These are phyloP conservation scores for Sebastiscus tertius DNA, from an alignment of 2,797 vertebrate species.

Conservation along the genomic window DNA sequence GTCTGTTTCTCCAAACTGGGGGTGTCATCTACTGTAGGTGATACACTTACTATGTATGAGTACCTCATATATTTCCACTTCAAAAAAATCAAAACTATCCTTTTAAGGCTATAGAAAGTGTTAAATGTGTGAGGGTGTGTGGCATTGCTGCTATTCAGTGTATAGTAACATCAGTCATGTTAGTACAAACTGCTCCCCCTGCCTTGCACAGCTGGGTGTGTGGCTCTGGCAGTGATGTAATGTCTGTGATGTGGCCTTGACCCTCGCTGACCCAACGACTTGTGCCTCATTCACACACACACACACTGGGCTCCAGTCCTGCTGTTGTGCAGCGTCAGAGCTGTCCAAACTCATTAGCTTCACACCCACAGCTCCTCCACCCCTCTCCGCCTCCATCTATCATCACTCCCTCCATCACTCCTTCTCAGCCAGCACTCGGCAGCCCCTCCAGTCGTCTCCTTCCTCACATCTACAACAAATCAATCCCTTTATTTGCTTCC, in stretches of 20 bases:
- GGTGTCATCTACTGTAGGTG: too few relatives aligned
- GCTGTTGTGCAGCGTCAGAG: slow-evolving; percentile 64
- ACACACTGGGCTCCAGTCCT: slow-evolving; percentile 22
- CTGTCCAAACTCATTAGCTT: slow-evolving; percentile 76
- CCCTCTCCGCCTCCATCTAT: slow-evolving; percentile 69
- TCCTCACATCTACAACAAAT: slow-evolving; percentile 72
- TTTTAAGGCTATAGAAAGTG: not conserved
- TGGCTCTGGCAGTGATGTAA: slow-evolving; percentile 57
- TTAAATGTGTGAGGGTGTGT: not conserved
- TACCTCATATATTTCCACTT: too few relatives aligned
- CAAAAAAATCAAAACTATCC: too few relatives aligned
- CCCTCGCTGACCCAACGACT: slow-evolving; percentile 47
- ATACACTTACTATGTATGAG: too few relatives aligned
- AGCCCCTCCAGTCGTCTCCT: slow-evolving; percentile 54
- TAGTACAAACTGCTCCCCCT: slow-evolving; percentile 1
- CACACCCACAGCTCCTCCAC: slow-evolving; percentile 61
- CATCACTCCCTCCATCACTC: slow-evolving; percentile 63
- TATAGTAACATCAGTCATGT: not conserved
- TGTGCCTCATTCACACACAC: slow-evolving; percentile 32
- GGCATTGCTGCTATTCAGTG: not conserved
- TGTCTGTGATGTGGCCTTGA: slow-evolving; percentile 70
- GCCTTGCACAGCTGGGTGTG: slow-evolving; percentile 30
- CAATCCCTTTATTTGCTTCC: slow-evolving; percentile 71
- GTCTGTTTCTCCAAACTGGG: too few relatives aligned
- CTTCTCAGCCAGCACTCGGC: slow-evolving; percentile 37